phyloP scores from a whole-genome alignment of 2,113 vertebrate genomes.

The Microtus oregoni region DNA sequence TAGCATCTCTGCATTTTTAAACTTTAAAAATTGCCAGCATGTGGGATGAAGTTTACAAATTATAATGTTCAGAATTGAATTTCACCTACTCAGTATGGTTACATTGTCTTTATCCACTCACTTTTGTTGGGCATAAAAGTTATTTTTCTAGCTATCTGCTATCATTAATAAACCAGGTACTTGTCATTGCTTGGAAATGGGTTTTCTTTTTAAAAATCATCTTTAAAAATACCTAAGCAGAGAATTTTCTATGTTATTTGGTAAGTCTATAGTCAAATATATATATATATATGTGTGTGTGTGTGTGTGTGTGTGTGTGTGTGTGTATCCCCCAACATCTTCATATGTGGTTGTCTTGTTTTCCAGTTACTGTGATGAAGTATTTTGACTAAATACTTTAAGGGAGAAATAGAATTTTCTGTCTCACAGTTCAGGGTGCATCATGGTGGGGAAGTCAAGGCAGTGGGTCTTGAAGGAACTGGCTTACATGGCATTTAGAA shows the following conservation, averaged over 20 bases:
- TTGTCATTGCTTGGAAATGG: not conserved
- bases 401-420: not conserved
- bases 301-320: too few relatives aligned
- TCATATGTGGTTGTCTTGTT: not conserved
- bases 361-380: too few relatives aligned
- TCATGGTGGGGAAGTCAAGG: too few relatives aligned
- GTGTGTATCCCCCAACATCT: fast-evolving
- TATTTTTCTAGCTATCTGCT: not conserved
- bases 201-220: not conserved
- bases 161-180: too few relatives aligned
- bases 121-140: not conserved
- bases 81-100: not conserved
- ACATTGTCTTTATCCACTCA: not conserved
- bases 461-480: not conserved
- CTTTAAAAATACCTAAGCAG: not conserved
- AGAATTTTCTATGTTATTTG: not conserved
- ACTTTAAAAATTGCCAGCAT: not conserved
- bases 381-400: not conserved
- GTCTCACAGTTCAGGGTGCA: not conserved
- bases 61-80: not conserved
- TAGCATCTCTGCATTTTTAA: not conserved
- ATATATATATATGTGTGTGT: too few relatives aligned
- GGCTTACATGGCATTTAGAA: not conserved
- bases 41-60: not conserved
- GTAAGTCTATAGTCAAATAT: not conserved